Base-by-base conservation (phyloP, 2,888 invertebrate species). In the Tetheella fluctuosa region DNA sequence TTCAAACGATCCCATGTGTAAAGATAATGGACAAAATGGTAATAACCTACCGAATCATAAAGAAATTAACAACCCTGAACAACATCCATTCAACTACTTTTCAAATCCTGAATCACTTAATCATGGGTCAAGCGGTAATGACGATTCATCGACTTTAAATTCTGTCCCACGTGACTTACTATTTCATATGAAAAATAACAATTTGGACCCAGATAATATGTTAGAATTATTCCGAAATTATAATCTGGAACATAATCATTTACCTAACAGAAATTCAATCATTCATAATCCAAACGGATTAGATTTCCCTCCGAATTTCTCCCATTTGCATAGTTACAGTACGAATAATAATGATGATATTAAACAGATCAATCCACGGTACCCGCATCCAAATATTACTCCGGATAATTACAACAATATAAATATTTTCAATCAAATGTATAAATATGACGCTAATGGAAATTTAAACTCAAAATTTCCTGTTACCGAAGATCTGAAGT, bases 1-100 rank as follows among this genome's bases (percentile, higher is more conserved):
- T 25, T 62, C 70, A 4, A 63, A 71, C 13, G 61, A 69, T 42
- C 76, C 74, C 13, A 62, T 69, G 28, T 79, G 79, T 28, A 60
- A 53, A 53, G 48, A 34, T 12, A 39, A 5, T 23, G 53, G 39
- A 17, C 23, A 39, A 39, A 28, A 53, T 34, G 34, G 10, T 20
- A 20, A 20, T 20, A 10, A 48, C 20, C 17, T 20, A 48, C 20
- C 20, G 10, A 48, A 48, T n/a, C 6, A 39, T 10, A 48, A 48
- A 10, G 15, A 34, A 13, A 12, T 34, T n/a, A 55, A 20, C 12
- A 28, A 30, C 15, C 17, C n/a, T 10, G 25, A 53, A 5, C 25
- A 53, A 7, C 54, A 54, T n/a, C n/a, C 4, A 30, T 30, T 30
- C n/a, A 20, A 48, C n/a, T 17, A 48, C 20, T 0, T 6, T 15